A percentile compares a stretch with the other conserved stretches of the same genome.
Evolutionary conservation across 2,888 invertebrate species (phyloP).

Genomic region (Xylophagus ater): DNA sequence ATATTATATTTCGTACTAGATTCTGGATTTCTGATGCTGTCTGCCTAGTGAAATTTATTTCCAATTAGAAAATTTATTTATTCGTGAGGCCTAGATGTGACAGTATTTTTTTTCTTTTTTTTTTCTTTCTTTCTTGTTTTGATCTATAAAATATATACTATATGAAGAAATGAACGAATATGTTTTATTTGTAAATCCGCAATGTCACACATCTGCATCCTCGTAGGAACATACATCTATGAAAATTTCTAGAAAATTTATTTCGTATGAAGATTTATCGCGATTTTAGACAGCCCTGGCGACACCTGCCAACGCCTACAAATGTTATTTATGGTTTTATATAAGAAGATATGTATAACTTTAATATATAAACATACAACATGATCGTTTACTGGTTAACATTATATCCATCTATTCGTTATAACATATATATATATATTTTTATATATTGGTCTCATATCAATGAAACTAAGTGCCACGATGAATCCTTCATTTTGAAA

Average conservation of each 20-base stretch:
- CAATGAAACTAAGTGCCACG: background rate
- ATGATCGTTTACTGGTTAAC: background rate
- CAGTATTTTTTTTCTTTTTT: constrained; percentile 1
- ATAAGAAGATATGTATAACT: no score
- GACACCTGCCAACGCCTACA: constrained; percentile 43
- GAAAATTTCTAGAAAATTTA: constrained; percentile 19
- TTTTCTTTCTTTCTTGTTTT: background rate
- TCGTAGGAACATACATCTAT: constrained; percentile 13
- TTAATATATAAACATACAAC: background rate
- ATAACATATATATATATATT: no score
- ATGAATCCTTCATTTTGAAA: background rate
- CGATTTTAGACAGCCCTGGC: constrained; percentile 41
- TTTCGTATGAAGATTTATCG: constrained; percentile 40
- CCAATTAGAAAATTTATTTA: constrained; percentile 20
- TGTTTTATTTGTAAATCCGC: constrained; percentile 6
- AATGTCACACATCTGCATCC: constrained; percentile 16
- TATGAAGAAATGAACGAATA: constrained; percentile 1
- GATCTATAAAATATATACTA: constrained; percentile 1
- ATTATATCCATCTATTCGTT: background rate
- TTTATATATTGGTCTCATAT: no score
- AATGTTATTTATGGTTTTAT: constrained; percentile 39
- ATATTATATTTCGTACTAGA: no score
- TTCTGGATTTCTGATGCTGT: no score
- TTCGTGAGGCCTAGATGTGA: constrained; percentile 15
- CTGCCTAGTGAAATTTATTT: constrained; percentile 17